Base-by-base conservation (phyloP, 1,140 invertebrate genomes). In the Drosophila parvula region DNA sequence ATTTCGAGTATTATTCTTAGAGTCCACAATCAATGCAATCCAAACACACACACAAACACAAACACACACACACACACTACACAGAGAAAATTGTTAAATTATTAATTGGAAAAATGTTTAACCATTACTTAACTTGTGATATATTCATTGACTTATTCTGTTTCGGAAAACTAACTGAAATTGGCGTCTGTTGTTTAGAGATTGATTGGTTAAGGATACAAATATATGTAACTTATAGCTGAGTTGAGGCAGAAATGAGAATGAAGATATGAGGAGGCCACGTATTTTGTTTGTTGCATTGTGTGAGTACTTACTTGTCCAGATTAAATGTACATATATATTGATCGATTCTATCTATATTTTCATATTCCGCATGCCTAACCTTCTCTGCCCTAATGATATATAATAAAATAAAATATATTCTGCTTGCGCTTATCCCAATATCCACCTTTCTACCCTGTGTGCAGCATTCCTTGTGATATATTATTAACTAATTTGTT, bases 271-370 rank as follows among this genome's bases (percentile, higher is more conserved):
- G 51, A 55, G 63, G 62, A 59, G 27, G 34, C 51, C 43, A 44
- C 36, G 43, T 56, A 74, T 34, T 53, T n/a, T 53, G 58, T 65
- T 57, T 77, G 62, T 88, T 79, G 75, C 59, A 81, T 86, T 89
- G 86, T 88, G 83, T 89, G 85, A 89, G 85, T 89, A 89, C 81
- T 89, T 90, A 90, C 78, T 80, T 77, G 61, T 74, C 47, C 62
- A 59, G 74, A 69, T 58, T 50, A 44, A 38, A 50, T 51, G 43
- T 28, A 40, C 40, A 41, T 51, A 40, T 28, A 40, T 44, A 41
- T 57, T 27, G 27, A 50, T 34, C 11, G 28, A 14, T 14, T 22
- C 27, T 16, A 36, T 47, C 27, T 50, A 28, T 50, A 28, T 47
- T 32, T 36, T 18, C 41, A 18, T 43, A 43, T 56, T 22, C 32